Evolutionary conservation across 2,888 invertebrate species (phyloP).

Genomic region (Drosophila phalerata): DNA sequence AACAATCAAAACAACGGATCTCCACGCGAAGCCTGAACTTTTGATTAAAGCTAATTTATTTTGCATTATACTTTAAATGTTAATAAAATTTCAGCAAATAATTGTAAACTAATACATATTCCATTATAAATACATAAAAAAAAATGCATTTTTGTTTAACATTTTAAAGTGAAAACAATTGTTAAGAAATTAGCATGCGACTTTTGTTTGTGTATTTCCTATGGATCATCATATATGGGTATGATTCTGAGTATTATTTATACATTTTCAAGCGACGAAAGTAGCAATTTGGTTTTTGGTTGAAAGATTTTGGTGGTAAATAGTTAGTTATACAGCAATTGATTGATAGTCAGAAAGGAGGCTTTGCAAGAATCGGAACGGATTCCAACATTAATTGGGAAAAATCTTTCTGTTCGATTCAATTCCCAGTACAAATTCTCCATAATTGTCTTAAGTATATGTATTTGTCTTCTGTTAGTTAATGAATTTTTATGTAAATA

Average conservation of each 20-base stretch:
- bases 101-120: constrained; percentile 70
- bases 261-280: constrained; percentile 56
- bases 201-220: constrained; percentile 15
- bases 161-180: constrained; percentile 17
- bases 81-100: constrained; percentile 77
- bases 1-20: constrained; percentile 24
- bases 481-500: constrained; percentile 51
- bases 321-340: constrained; percentile 78
- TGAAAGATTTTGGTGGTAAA: constrained; percentile 67
- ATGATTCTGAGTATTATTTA: constrained; percentile 70
- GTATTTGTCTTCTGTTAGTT: constrained; percentile 27
- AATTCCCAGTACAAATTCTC: constrained; percentile 37
- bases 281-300: constrained; percentile 31
- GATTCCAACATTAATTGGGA: not conserved
- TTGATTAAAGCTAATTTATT: constrained; percentile 53
- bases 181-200: constrained; percentile 23
- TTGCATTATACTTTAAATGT: constrained; percentile 49
- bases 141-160: constrained; percentile 34
- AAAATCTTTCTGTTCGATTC: not conserved
- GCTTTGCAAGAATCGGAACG: constrained; percentile 23
- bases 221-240: constrained; percentile 23
- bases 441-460: constrained; percentile 48
- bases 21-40: constrained; percentile 23
- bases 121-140: constrained; percentile 52
- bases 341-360: constrained; percentile 70